Percentiles rank a stretch among this genome's conserved stretches.
These are phyloP conservation scores for Tangara arthus DNA, from an alignment of 2,797 vertebrate genomes.

Conservation along the genomic window DNA sequence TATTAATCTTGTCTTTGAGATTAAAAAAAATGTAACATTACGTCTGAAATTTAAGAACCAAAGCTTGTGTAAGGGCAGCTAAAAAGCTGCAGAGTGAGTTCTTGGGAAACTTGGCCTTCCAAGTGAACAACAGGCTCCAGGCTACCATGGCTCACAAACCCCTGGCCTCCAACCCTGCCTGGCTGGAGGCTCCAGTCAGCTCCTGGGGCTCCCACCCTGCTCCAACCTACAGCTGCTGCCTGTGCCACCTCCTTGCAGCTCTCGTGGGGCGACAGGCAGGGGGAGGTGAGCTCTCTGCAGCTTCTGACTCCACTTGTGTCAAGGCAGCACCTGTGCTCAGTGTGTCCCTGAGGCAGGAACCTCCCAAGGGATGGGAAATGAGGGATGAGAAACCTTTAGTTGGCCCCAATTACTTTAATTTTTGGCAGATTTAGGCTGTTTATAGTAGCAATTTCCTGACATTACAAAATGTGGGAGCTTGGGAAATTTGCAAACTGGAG, in stretches of 20 bases:
- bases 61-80: background rate
- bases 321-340: background rate
- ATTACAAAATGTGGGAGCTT: background rate
- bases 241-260: accelerated
- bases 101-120: background rate
- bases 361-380: background rate
- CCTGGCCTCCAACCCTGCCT: background rate
- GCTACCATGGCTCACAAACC: accelerated
- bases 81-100: background rate
- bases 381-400: background rate
- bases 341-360: background rate
- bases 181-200: accelerated
- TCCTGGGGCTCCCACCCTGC: background rate
- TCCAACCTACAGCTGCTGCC: background rate
- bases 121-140: background rate
- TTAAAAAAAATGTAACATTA: background rate
- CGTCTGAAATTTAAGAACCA: background rate
- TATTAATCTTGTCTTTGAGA: background rate
- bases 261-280: accelerated
- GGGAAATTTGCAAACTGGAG: background rate
- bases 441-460: slow-evolving; percentile 27
- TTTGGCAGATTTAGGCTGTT: background rate
- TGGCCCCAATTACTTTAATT: background rate
- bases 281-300: background rate
- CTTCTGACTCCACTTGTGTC: background rate